Percentiles rank a stretch among this genome's conserved stretches.
Evolutionary conservation across 2,888 invertebrate genomes (phyloP).

Genomic region (Pinctada fucata): DNA sequence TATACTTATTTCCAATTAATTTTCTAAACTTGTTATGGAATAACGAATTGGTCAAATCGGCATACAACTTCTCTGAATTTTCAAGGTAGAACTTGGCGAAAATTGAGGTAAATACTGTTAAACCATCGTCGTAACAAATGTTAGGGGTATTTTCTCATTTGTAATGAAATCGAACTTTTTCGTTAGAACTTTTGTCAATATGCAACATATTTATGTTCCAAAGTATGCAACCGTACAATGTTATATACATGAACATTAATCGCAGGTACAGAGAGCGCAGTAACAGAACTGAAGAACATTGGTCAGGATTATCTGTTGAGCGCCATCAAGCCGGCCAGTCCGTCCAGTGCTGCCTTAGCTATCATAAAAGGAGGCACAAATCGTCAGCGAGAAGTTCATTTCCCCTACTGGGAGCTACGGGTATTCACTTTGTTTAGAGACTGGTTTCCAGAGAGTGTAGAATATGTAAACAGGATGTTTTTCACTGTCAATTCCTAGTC

Average conservation of each 20-base stretch:
- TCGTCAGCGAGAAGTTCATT: slow-evolving; percentile 64
- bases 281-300: slow-evolving; percentile 56
- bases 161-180: no score
- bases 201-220: no score
- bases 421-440: slow-evolving; percentile 55
- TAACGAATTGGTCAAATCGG: no score
- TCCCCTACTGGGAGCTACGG: slow-evolving; percentile 57
- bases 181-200: no score
- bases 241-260: background rate
- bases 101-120: no score
- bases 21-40: no score
- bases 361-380: slow-evolving; percentile 67
- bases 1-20: no score
- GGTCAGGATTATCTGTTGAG: slow-evolving; percentile 56
- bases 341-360: slow-evolving; percentile 68
- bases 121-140: no score
- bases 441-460: slow-evolving; percentile 56
- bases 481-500: slow-evolving; percentile 8
- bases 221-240: no score
- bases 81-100: no score
- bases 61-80: no score
- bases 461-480: slow-evolving; percentile 39
- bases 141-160: no score
- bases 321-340: slow-evolving; percentile 55
- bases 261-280: slow-evolving; percentile 70